Evolutionary conservation across 2,113 vertebrate species (phyloP), one percentile per base, ranked within the genome.

Genomic region (Brachypodius melanocephalos): DNA sequence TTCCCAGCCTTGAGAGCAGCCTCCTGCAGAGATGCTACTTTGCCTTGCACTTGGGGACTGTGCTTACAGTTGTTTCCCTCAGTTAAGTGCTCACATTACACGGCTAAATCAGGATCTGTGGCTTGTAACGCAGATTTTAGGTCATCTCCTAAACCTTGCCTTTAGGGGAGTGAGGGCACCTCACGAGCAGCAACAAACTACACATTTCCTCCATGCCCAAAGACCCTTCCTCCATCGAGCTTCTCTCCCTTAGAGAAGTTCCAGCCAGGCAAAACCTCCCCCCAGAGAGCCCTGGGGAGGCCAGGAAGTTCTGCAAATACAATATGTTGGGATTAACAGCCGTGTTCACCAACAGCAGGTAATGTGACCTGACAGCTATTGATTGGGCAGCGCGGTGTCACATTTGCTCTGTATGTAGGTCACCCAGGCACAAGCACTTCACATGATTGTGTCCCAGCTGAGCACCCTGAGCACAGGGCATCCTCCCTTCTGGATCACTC

Each of bases 311-410:
- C 46, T 80, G 51, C 61, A 72, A 93, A 81, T 46, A 68, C 77
- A 74, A 5, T 65, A 42, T 22, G n/a, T 38, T 26, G 31, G 34
- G 68, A 59, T 78, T 89, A 86, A 73, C 29, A 92, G 25, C 48
- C 8, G 1, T 29, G 69, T 68, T 88, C 72, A 80, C 82, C 87
- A 76, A 74, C 91, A 79, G 25, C 58, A 95, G 90, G 91, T 94
- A 80, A 91, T 22, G 57, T 89, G 90, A 67, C 83, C 88, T 62
- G 92, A 68, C 91, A 83, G 29, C 54, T 89, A 95, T 94, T 79
- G 93, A 96, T 83, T 69, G 2, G 9, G 72, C 68, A 29, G 63
- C 3, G 7, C 1, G 4, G 36, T 5, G 4, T 79, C 94, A 74
- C 92, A 14, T 74, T 92, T 88, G 89, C 69, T 87, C 61, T 29